Percentiles rank a stretch among this genome's conserved stretches.
phyloP scores from a whole-genome alignment of 2,888 invertebrate species.

The Hydriomena furcata region DNA sequence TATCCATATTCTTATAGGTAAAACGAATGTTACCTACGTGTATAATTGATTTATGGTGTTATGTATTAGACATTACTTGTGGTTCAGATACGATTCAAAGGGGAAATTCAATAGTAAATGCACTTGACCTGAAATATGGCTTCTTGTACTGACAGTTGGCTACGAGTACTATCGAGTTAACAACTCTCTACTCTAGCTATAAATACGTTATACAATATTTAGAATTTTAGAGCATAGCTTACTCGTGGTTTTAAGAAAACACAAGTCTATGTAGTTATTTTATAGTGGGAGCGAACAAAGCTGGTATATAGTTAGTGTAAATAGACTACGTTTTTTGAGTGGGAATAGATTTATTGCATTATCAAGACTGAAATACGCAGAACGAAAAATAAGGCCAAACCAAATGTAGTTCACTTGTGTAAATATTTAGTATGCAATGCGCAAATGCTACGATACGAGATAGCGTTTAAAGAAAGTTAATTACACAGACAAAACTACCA shows the following conservation, averaged over 20 bases:
- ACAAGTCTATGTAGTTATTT: no score
- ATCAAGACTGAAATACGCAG: conserved; percentile 14
- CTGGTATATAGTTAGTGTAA: not conserved
- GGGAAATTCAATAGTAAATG: not conserved
- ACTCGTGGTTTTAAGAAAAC: no score
- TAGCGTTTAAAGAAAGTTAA: not conserved
- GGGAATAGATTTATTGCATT: conserved; percentile 22
- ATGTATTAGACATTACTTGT: no score
- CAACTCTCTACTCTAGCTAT: no score
- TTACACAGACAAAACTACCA: no score
- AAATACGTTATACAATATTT: no score
- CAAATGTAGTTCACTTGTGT: conserved; percentile 20
- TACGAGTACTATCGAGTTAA: no score
- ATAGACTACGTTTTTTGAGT: conserved; percentile 1
- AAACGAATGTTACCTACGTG: no score
- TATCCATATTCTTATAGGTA: not conserved
- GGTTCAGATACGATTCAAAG: no score
- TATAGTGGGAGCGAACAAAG: not conserved
- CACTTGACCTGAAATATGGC: conserved; percentile 4
- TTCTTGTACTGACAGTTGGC: not conserved
- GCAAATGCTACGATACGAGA: conserved; percentile 2
- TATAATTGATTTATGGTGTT: no score
- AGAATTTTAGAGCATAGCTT: no score
- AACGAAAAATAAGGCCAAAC: conserved; percentile 20
- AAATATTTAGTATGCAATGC: conserved; percentile 24